A percentile compares a stretch with the other conserved stretches of the same genome.
These are phyloP conservation scores for Thyatira batis DNA, from an alignment of 2,888 invertebrate genomes.

Conservation along the genomic window DNA sequence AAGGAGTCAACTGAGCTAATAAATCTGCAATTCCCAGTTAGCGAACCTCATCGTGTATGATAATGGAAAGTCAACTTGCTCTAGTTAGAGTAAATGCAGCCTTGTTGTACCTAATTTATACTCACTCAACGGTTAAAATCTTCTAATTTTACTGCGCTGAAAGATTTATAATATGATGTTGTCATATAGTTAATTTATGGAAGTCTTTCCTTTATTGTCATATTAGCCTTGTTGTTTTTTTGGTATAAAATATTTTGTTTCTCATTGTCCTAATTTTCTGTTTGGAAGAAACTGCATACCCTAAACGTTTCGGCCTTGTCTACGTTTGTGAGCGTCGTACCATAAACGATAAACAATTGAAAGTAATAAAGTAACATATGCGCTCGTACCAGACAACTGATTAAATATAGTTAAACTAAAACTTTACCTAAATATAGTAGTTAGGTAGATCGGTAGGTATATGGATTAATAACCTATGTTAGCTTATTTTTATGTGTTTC, in stretches of 20 bases:
- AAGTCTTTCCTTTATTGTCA: constrained; percentile 13
- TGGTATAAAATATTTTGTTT: constrained; percentile 16
- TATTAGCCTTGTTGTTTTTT: constrained; percentile 18
- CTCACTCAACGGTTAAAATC: constrained; percentile 20
- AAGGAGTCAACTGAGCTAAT: constrained; percentile 43
- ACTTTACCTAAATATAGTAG: no score
- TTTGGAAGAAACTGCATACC: constrained; percentile 56
- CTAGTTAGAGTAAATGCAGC: constrained; percentile 45
- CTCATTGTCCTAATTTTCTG: constrained; percentile 44
- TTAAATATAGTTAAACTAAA: constrained; percentile 40
- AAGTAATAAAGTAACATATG: constrained; percentile 62
- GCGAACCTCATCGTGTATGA: constrained; percentile 63
- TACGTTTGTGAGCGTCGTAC: constrained; percentile 39
- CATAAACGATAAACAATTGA: constrained; percentile 70
- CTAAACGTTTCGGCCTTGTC: constrained; percentile 66
- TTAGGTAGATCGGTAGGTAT: no score
- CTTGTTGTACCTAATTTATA: constrained; percentile 27
- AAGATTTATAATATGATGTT: no score
- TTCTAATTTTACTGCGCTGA: no score
- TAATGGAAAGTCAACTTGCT: constrained; percentile 63
- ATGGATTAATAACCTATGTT: no score
- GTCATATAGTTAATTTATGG: constrained; percentile 3
- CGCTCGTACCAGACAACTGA: constrained; percentile 44
- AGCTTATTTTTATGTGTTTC: no score
- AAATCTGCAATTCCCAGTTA: constrained; percentile 62